phyloP scores from a whole-genome alignment of 1,140 invertebrate species.

The Diachasmimorpha longicaudata region DNA sequence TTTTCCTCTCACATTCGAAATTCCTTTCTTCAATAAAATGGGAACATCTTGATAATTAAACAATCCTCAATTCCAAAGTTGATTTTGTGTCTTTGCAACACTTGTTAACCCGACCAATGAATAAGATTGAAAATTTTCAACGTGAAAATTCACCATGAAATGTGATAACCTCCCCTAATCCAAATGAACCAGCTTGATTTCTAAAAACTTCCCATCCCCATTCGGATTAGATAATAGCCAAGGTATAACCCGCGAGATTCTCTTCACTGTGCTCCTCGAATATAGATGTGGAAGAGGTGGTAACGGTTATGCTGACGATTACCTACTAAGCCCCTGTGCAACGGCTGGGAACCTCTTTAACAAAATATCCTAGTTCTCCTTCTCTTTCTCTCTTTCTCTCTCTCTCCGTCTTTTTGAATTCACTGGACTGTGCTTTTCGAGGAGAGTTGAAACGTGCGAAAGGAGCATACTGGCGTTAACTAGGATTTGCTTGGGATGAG shows the following conservation, averaged over 20 bases:
- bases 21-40: no score
- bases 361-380: background rate
- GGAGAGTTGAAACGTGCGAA: conserved; percentile 6
- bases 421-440: background rate
- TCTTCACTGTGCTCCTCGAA: background rate
- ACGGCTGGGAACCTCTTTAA: conserved; percentile 1
- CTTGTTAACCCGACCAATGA: no score
- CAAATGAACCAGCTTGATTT: no score
- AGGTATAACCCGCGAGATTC: background rate
- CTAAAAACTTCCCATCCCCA: background rate
- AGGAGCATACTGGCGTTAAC: conserved; percentile 6
- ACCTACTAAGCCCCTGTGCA: background rate
- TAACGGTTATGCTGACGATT: conserved; percentile 6
- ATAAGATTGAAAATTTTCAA: no score
- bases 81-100: no score
- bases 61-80: no score
- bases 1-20: no score
- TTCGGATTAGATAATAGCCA: background rate
- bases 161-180: no score
- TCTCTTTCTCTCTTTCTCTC: background rate
- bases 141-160: no score
- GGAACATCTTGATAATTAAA: no score
- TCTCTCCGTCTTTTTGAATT: background rate
- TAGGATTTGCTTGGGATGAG: conserved; percentile 4
- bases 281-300: conserved; percentile 3